phyloP scores from a whole-genome alignment of 1,140 invertebrate species.

The Apis cerana region DNA sequence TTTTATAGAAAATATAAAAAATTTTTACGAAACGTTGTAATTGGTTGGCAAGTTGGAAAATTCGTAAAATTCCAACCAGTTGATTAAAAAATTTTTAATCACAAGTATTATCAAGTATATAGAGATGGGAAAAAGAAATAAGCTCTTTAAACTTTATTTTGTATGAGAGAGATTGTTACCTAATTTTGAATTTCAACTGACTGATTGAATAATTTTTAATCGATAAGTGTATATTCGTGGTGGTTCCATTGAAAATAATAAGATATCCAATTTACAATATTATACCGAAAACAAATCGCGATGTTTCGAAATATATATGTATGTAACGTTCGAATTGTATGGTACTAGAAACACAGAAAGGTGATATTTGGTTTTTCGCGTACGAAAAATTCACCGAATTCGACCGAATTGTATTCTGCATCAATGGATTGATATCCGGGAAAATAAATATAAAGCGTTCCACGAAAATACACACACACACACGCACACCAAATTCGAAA shows the following conservation, averaged over 20 bases:
- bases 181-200: not conserved
- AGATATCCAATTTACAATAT: not conserved
- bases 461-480: not conserved
- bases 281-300: no score
- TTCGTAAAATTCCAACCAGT: no score
- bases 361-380: not conserved
- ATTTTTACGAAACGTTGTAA: no score
- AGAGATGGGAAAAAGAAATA: not conserved
- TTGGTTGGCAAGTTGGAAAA: no score
- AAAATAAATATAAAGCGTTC: conserved; percentile 8
- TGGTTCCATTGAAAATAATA: not conserved
- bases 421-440: not conserved
- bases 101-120: no score
- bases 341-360: not conserved
- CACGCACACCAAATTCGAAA: not conserved
- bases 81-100: no score
- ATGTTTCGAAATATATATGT: not conserved
- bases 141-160: not conserved
- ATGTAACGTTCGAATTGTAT: no score
- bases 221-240: not conserved
- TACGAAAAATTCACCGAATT: not conserved
- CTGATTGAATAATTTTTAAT: not conserved
- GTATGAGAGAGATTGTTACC: not conserved
- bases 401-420: no score
- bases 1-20: no score